A percentile compares a stretch with the other conserved stretches of the same genome.
phyloP scores from a whole-genome alignment of 2,113 vertebrate genomes.

The Podarcis cretensis region DNA sequence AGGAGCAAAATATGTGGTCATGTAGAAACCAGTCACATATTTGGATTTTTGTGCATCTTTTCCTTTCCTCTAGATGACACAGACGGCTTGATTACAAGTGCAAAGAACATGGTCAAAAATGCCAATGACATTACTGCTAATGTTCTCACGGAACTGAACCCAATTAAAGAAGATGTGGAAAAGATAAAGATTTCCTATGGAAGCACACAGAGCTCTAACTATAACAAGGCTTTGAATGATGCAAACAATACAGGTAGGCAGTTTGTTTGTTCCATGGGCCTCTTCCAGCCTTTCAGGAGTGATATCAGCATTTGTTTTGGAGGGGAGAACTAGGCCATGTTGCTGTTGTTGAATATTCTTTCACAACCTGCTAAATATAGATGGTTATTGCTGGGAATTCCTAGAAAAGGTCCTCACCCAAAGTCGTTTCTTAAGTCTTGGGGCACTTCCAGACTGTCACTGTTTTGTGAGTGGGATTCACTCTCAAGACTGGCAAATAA shows the following conservation, averaged over 20 bases:
- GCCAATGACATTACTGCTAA: conserved; percentile 75
- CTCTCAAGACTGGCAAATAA: too few relatives aligned
- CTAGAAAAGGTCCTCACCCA: background rate
- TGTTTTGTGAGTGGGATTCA: too few relatives aligned
- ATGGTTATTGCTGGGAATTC: background rate
- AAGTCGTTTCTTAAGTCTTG: background rate
- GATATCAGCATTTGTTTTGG: background rate
- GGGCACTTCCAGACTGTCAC: too few relatives aligned
- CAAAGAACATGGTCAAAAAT: conserved; percentile 77
- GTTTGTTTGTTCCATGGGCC: background rate
- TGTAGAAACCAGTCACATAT: background rate
- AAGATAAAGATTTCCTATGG: conserved; percentile 76
- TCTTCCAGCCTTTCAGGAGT: background rate
- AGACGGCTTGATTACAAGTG: conserved; percentile 71
- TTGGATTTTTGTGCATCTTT: background rate
- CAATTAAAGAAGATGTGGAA: conserved; percentile 82
- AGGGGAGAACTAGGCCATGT: background rate
- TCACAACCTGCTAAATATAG: background rate
- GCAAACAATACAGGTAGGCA: conserved; percentile 77
- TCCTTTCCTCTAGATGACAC: conserved; percentile 81
- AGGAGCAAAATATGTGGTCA: background rate
- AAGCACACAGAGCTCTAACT: conserved; percentile 63
- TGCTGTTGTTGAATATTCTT: background rate
- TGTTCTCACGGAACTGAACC: conserved; percentile 80
- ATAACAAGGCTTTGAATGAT: conserved; percentile 73